These are phyloP conservation scores for Condylostylus longicornis DNA, from an alignment of 1,140 invertebrate genomes.

Conservation along the genomic window DNA sequence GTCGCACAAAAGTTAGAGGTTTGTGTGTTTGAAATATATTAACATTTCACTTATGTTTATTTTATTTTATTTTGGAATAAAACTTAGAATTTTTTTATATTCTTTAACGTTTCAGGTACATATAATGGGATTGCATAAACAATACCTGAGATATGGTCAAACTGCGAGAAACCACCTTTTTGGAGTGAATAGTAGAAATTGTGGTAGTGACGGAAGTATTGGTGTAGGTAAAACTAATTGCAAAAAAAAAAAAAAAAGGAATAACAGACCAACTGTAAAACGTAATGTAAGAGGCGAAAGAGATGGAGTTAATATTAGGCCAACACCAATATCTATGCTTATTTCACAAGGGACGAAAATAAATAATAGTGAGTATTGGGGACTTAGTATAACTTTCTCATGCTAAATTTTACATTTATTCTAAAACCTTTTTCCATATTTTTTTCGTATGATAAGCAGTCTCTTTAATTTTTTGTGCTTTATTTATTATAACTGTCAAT, in stretches of 20 bases:
- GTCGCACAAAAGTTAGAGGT: too few relatives aligned
- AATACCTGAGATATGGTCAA: constrained; percentile 57
- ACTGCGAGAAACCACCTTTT: constrained; percentile 51
- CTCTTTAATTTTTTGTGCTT: too few relatives aligned
- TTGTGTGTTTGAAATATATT: too few relatives aligned
- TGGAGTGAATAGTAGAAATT: constrained; percentile 34
- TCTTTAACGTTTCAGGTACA: constrained; percentile 6
- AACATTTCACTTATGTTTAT: too few relatives aligned
- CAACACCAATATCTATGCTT: constrained; percentile 53
- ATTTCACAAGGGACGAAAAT: constrained; percentile 58
- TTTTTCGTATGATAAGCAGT: too few relatives aligned
- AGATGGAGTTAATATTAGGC: constrained; percentile 14
- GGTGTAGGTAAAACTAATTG: constrained; percentile 10
- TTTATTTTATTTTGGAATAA: too few relatives aligned
- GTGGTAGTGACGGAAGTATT: constrained; percentile 7
- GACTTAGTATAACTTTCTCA: too few relatives aligned
- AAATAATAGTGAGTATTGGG: constrained; percentile 52
- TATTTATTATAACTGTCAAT: too few relatives aligned
- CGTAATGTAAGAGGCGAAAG: constrained; percentile 9
- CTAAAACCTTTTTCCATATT: too few relatives aligned
- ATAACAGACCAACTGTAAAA: constrained; percentile 11
- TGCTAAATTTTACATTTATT: too few relatives aligned
- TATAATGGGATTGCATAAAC: constrained; percentile 48
- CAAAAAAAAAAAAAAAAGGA: constrained; percentile 10
- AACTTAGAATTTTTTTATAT: background rate